Evolutionary conservation across 2,888 invertebrate species (phyloP), one percentile per base, ranked within the genome.

Genomic region (Eupeodes luniger): DNA sequence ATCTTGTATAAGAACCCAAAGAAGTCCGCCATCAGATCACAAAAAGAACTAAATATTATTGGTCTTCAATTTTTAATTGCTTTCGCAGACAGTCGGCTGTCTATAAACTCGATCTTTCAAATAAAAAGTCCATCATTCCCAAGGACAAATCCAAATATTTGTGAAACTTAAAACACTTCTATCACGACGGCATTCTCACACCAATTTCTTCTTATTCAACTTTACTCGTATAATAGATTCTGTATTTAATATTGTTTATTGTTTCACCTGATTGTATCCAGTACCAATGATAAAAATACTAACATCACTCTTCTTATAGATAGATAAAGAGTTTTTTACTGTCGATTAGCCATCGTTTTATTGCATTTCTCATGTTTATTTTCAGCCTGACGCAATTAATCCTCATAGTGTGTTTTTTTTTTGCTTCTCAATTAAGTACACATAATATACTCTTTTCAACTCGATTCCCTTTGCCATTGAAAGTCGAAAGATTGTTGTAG

Each of bases 131-230:
- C 75, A 67, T 67, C 61, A 72, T 27, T 69, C n/a, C 61, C 85
- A 88, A 81, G 81, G 81, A 88, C 81, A 85, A 78, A 88, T 81
- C 88, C 81, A 88, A 88, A 88, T 88, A 88, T 88, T 88, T 81
- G 78, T 88, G 69, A 47, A 88, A 85, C 70, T 85, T 80, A 74
- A 76, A 78, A 88, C 78, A 47, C 72, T 76, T 72, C 57, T 66
- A 53, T 12, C 62, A 66, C 55, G 67, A 44, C 61, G 55, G 69
- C 61, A 61, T 70, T 51, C 11, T 47, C 69, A 2, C 27, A 57
- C 27, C 27, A 14, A 16, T 14, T 66, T 27, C 49, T 27, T 49
- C 47, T 49, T 27, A 49, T 47, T 49, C 27, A 5, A 7, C 5
- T 40, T 9, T 40, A 7, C 40, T 9, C 5, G 40, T 27, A 47